Base-by-base conservation (phyloP, 30 jellyfish, hydroid and myxozoan genomes). In the Aurelia sp. region DNA sequence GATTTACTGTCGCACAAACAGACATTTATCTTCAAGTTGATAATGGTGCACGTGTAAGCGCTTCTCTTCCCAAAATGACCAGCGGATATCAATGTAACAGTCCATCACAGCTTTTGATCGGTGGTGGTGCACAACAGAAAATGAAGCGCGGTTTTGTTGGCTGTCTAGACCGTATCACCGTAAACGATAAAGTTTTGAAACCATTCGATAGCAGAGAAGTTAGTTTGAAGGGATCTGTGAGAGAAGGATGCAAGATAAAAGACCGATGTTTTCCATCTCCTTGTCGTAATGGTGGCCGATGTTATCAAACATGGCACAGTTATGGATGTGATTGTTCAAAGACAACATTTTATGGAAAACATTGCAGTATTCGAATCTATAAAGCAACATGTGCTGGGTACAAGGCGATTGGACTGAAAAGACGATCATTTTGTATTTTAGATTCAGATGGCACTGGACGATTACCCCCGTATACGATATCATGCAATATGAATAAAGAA, bases 261-360 rank as follows among this genome's bases (percentile, higher is more conserved):
- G 96, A 92, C 86, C 74, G 82, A 61, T 92, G 98, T 41, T 92
- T 82, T 76, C 98, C 98, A 11, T 64, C 85, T 30, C 98, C 98
- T 4, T 92, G 98, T 44, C 86, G 84, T 12, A 92, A 92, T 52
- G 89, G 82, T 23, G 98, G 98, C 17, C 72, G 78, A 2, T 92
- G 98, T 69, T 63, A 17, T 22, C 98, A 92, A 55, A 67, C 89
- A 6, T 86, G 98, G 96, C 78, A 73, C 22, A 89, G 87, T 18
- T 80, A 79, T 69, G 86, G 82, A 18, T 92, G 98, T 41, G 95
- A 92, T 52, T 92, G 98, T 35, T 63, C 98, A 18, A 64, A 65
- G 74, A 92, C 96, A 10, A 71, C 85, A 35, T 87, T 85, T 55
- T 92, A 92, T 75, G 98, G 98, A 16, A 79, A 66, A 48, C 86